These are phyloP conservation scores for Cephus spinipes DNA, from an alignment of 2,888 invertebrate genomes.

Conservation along the genomic window DNA sequence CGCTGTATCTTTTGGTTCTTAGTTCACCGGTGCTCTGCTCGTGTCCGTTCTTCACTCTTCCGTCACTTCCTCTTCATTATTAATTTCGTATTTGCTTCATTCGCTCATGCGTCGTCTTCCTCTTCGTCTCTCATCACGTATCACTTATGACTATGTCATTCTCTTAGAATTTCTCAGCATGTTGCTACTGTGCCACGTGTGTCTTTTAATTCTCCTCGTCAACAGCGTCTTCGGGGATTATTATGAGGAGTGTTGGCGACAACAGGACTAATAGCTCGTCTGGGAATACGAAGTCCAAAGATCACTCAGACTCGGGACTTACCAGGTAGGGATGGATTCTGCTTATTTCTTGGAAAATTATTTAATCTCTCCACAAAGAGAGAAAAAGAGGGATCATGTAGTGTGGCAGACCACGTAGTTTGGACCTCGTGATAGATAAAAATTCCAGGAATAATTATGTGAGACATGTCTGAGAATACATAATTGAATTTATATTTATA, in stretches of 20 bases:
- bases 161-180: background rate
- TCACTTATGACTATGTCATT: background rate
- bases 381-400: background rate
- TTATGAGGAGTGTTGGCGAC: conserved; percentile 32
- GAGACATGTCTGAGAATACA: background rate
- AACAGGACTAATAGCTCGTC: conserved; percentile 36
- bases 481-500: background rate
- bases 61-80: background rate
- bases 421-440: background rate
- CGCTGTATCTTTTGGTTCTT: conserved; percentile 5
- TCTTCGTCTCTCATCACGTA: background rate
- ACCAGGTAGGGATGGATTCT: conserved; percentile 33
- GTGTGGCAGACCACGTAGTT: background rate
- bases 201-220: background rate
- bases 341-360: background rate
- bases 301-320: conserved; percentile 30
- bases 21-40: background rate
- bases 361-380: background rate
- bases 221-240: background rate
- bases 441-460: background rate
- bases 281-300: conserved; percentile 49
- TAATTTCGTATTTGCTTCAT: background rate
- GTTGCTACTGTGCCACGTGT: background rate
- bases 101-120: background rate
- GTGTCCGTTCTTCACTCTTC: background rate